phyloP scores from a whole-genome alignment of 1,140 invertebrate species.

The Drosophila oshimai region DNA sequence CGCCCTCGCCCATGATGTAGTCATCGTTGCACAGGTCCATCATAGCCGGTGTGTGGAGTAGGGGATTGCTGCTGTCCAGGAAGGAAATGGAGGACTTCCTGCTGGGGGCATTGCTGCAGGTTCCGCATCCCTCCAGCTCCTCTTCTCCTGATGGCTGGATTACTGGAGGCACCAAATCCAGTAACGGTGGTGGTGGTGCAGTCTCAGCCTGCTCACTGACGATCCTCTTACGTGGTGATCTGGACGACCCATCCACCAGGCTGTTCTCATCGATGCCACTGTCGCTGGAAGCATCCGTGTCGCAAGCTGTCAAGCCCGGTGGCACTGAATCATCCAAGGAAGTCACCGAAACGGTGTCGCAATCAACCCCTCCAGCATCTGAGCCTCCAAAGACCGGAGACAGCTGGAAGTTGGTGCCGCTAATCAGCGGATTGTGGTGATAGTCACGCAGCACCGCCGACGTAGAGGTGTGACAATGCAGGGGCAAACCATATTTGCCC shows the following conservation, averaged over 20 bases:
- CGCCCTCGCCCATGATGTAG: slow-evolving; percentile 62
- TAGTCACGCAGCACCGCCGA: slow-evolving; percentile 63
- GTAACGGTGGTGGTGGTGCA: slow-evolving; percentile 16
- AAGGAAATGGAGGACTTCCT: slow-evolving; percentile 73
- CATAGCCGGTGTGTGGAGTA: slow-evolving; percentile 63
- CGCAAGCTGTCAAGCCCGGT: slow-evolving; percentile 58
- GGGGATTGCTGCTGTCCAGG: slow-evolving; percentile 70
- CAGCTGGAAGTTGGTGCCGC: slow-evolving; percentile 66
- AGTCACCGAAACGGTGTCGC: slow-evolving; percentile 40
- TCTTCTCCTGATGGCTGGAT: background rate
- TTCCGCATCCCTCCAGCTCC: background rate
- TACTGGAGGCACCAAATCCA: background rate
- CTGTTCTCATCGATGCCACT: slow-evolving; percentile 75
- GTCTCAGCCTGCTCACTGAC: slow-evolving; percentile 4
- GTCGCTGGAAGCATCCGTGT: slow-evolving; percentile 69
- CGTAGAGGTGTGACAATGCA: slow-evolving; percentile 60
- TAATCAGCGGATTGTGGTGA: slow-evolving; percentile 74
- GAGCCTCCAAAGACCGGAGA: slow-evolving; percentile 58
- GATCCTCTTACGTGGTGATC: slow-evolving; percentile 31
- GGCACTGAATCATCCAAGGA: slow-evolving; percentile 70
- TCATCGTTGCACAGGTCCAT: slow-evolving; percentile 77
- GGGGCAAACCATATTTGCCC: slow-evolving; percentile 35
- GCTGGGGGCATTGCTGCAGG: slow-evolving; percentile 21
- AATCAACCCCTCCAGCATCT: slow-evolving; percentile 11
- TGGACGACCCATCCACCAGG: slow-evolving; percentile 14